These are phyloP conservation scores for Pagrus major DNA, from an alignment of 2,113 vertebrate species.

Conservation along the genomic window DNA sequence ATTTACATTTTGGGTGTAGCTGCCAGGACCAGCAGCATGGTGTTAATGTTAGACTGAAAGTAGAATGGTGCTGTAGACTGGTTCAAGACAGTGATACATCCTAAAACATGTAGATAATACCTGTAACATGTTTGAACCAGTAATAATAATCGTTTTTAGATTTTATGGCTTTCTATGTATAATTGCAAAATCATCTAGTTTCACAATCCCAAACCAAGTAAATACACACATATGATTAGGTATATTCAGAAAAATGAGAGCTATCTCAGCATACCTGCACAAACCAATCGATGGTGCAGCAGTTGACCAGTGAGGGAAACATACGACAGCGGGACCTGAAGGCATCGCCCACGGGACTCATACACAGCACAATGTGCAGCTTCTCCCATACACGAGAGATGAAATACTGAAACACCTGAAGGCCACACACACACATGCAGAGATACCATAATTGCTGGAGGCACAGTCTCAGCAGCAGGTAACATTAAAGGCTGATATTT, in stretches of 20 bases:
- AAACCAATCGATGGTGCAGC: constrained; percentile 92
- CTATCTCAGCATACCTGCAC: constrained; percentile 81
- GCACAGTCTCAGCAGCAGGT: constrained; percentile 9
- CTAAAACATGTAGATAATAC: neutral
- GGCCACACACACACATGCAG: neutral
- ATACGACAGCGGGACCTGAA: constrained; percentile 89
- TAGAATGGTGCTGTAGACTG: neutral
- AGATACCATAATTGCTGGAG: neutral
- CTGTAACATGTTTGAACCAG: neutral
- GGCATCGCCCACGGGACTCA: constrained; percentile 89
- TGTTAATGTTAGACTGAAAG: neutral
- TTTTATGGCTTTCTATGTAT: neutral
- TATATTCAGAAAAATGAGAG: neutral
- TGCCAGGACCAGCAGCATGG: neutral
- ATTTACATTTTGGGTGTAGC: neutral
- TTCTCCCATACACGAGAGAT: constrained; percentile 88
- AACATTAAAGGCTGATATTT: constrained; percentile 26
- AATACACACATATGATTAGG: neutral
- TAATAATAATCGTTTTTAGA: neutral
- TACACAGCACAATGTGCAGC: constrained; percentile 89
- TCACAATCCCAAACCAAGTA: neutral
- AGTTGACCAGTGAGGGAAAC: constrained; percentile 91
- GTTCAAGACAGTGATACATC: neutral
- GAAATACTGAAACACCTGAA: constrained; percentile 89
- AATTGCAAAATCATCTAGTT: neutral